Percentiles rank a stretch among this genome's conserved stretches.
These are phyloP conservation scores for Synanthedon tipuliformis DNA, from an alignment of 2,888 invertebrate species.

Conservation along the genomic window DNA sequence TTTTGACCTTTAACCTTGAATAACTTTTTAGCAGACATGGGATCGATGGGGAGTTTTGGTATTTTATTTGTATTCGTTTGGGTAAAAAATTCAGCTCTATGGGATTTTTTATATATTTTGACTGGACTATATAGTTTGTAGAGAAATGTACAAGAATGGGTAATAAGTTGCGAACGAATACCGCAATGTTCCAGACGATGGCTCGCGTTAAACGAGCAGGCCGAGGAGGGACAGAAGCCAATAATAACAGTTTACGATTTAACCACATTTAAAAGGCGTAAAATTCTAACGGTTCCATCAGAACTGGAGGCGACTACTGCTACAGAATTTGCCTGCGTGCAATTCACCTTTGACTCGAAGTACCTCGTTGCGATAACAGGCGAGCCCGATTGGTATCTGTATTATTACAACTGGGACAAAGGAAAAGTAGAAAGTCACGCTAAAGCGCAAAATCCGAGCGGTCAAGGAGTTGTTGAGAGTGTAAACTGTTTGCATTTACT, in stretches of 20 bases:
- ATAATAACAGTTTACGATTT: constrained; percentile 79
- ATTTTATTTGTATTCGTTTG: no score
- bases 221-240: constrained; percentile 75
- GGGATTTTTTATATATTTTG: no score
- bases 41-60: no score
- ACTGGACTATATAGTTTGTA: no score
- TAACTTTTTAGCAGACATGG: no score
- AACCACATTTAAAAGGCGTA: constrained; percentile 75
- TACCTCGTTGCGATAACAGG: constrained; percentile 83
- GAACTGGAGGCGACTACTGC: constrained; percentile 69
- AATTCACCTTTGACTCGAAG: constrained; percentile 86
- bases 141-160: no score
- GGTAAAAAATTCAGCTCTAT: not conserved
- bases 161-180: not conserved
- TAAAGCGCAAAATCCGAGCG: constrained; percentile 78
- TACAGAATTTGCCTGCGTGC: constrained; percentile 76
- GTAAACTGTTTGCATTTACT: constrained; percentile 21
- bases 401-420: constrained; percentile 86
- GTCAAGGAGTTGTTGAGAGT: constrained; percentile 72
- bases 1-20: no score
- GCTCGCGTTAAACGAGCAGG: constrained; percentile 73
- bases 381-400: constrained; percentile 84
- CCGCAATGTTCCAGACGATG: constrained; percentile 62
- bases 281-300: constrained; percentile 74
- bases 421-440: constrained; percentile 82